Percentiles rank a stretch among this genome's conserved stretches.
phyloP scores from a whole-genome alignment of 2,113 vertebrate genomes.

The Delphinus delphis region DNA sequence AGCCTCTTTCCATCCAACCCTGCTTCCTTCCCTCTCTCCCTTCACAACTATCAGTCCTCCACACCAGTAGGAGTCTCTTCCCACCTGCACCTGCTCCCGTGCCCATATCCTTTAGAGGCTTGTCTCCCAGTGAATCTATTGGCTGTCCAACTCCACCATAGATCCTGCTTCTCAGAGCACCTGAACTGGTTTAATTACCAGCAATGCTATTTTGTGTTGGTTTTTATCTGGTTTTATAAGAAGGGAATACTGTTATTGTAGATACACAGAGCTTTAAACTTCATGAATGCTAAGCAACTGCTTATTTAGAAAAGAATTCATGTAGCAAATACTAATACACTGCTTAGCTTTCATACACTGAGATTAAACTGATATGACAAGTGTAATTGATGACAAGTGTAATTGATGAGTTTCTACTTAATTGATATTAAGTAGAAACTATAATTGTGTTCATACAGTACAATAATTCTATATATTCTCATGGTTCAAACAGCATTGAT shows the following conservation, averaged over 20 bases:
- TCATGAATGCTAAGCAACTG: background rate
- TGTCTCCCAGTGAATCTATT: background rate
- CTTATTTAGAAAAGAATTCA: conserved; percentile 2
- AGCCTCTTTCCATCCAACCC: background rate
- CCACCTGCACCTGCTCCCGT: background rate
- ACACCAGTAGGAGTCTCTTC: background rate
- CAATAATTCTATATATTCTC: background rate
- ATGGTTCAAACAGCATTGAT: background rate
- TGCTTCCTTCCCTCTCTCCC: background rate
- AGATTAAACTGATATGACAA: conserved; percentile 2
- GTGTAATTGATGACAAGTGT: background rate
- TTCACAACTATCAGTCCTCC: background rate
- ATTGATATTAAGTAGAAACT: conserved; percentile 10
- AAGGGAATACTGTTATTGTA: background rate
- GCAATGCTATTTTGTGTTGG: background rate
- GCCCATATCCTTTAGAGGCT: background rate
- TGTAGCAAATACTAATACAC: background rate
- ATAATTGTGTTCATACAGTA: background rate
- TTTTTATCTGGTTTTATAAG: background rate
- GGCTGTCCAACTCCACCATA: background rate
- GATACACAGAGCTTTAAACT: background rate
- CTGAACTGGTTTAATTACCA: background rate
- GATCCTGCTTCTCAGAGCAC: background rate
- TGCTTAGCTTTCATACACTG: background rate
- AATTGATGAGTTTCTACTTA: no score